Conservation (phyloP, 2,113 vertebrate species). For the Apodemus sylvaticus region DNA sequence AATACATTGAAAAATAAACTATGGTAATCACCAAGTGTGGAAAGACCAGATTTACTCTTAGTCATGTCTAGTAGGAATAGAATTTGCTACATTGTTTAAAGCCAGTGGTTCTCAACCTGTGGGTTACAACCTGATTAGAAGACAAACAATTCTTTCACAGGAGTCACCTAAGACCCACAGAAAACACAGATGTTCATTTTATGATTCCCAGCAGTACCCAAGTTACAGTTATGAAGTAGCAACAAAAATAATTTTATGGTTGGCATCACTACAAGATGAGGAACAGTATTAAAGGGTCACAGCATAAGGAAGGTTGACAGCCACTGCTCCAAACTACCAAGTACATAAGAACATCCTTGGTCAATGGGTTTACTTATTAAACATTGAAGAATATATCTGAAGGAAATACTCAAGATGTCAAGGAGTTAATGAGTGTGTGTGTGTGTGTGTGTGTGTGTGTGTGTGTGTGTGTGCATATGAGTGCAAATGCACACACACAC, state of each 20-base stretch:
- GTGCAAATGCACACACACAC: too few species aligned
- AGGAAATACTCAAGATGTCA: conserved; percentile 19
- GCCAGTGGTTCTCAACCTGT: not conserved
- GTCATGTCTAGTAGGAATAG: not conserved
- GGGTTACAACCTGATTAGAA: too few species aligned
- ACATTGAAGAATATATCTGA: not conserved
- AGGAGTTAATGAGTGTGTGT: not conserved
- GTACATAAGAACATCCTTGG: conserved; percentile 2
- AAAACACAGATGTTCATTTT: not conserved
- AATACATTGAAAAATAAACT: not conserved
- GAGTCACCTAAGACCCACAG: not conserved
- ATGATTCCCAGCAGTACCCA: too few species aligned
- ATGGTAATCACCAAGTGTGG: not conserved
- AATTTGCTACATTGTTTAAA: not conserved
- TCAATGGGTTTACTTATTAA: not conserved
- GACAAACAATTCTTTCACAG: not conserved
- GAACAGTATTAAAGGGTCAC: not conserved
- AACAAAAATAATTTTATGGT: not conserved
- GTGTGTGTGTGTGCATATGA: not conserved
- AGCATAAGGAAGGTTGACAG: not conserved
- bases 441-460: not conserved
- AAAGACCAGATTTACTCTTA: not conserved
- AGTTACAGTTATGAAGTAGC: not conserved
- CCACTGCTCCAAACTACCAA: not conserved
- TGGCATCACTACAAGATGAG: not conserved